These are phyloP conservation scores for Melieria crassipennis DNA, from an alignment of 2,888 invertebrate genomes.

Conservation along the genomic window DNA sequence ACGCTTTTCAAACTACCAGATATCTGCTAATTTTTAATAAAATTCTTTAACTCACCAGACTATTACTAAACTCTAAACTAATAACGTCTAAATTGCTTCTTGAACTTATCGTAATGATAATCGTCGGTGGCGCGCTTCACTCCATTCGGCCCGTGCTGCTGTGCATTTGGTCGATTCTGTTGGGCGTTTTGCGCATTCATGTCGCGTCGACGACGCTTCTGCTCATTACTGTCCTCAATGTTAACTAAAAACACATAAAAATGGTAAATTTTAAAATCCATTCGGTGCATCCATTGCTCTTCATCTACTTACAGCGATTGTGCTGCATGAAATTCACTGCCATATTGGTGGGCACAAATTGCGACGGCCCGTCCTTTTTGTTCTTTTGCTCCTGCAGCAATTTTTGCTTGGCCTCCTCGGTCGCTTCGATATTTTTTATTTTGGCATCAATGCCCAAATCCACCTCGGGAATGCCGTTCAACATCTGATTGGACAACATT, in stretches of 20 bases:
- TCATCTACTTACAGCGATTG: constrained; percentile 80
- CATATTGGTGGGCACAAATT: constrained; percentile 97
- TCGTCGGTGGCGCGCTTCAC: constrained; percentile 96
- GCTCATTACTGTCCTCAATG: constrained; percentile 75
- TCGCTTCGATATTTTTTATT: constrained; percentile 98
- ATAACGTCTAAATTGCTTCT: constrained; percentile 92
- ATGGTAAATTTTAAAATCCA: neutral
- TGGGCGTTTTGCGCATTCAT: constrained; percentile 51
- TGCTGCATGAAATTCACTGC: constrained; percentile 98
- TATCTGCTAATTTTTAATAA: too few relatives aligned
- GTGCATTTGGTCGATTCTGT: constrained; percentile 61
- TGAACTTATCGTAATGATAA: constrained; percentile 96
- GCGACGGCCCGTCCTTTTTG: constrained; percentile 92
- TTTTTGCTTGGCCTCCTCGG: constrained; percentile 96
- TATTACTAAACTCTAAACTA: constrained; percentile 58
- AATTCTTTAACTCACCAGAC: too few relatives aligned
- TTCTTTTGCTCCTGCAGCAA: constrained; percentile 88
- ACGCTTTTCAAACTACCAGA: neutral
- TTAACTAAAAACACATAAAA: constrained; percentile 72
- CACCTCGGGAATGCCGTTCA: constrained; percentile 99
- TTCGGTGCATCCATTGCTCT: neutral
- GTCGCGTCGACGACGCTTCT: constrained; percentile 64
- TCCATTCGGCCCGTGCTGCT: constrained; percentile 69
- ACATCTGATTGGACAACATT: constrained; percentile 99
- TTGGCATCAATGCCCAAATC: constrained; percentile 99